Conservation (phyloP, 2,113 vertebrate species). For the Prionailurus bengalensis region DNA sequence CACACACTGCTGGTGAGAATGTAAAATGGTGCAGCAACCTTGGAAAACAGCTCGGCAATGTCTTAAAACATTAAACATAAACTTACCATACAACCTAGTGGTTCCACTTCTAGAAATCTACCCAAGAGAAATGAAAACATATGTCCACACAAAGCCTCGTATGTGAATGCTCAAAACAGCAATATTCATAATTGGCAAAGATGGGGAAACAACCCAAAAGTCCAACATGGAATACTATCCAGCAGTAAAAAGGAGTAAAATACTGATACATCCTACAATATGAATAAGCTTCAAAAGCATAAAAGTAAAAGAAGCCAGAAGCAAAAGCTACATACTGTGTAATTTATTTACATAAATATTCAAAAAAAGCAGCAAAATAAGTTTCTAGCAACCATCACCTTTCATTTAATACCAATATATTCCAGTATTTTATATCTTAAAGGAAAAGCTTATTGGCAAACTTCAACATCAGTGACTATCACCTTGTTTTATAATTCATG, state of each 20-base stretch:
- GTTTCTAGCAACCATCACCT: neutral
- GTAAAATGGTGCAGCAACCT: neutral
- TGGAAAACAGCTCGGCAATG: neutral
- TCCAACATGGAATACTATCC: neutral
- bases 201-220: neutral
- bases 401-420: neutral
- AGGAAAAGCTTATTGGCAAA: neutral
- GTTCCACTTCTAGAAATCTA: constrained; percentile 37
- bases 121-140: constrained; percentile 54
- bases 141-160: neutral
- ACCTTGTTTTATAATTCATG: neutral
- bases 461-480: neutral
- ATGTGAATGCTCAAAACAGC: neutral
- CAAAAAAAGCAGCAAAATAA: neutral
- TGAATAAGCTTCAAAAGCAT: neutral
- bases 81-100: neutral
- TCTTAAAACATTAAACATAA: constrained; percentile 46
- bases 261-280: neutral
- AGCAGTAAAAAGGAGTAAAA: constrained; percentile 37
- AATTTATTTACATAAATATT: neutral
- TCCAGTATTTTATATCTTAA: neutral
- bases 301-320: neutral
- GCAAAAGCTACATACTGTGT: neutral
- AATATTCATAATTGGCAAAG: neutral
- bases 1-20: neutral